A percentile compares a stretch with the other conserved stretches of the same genome.
Conservation (phyloP, 2,888 invertebrate species). For the Syrphus vitripennis region DNA sequence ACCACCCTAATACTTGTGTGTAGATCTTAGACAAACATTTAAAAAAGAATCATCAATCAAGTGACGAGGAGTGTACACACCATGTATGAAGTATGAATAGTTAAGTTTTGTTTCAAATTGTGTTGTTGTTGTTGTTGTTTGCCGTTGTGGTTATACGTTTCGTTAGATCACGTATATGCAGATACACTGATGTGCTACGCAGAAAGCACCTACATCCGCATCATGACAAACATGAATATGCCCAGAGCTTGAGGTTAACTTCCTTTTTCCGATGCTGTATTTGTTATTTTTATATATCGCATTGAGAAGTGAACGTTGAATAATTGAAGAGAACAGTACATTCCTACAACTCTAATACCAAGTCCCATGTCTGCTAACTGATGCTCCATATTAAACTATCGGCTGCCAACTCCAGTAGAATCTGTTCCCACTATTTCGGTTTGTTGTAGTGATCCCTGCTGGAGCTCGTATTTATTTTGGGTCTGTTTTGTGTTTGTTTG, state of each 20-base stretch:
- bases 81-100: neutral
- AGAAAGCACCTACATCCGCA: constrained; percentile 31
- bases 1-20: too few relatives aligned
- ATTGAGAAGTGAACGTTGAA: constrained; percentile 44
- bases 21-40: too few relatives aligned
- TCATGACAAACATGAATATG: constrained; percentile 57
- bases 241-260: constrained; percentile 38
- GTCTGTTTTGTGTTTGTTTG: constrained; percentile 43
- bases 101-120: constrained; percentile 23
- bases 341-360: neutral
- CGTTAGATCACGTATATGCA: constrained; percentile 55
- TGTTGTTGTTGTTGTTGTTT: neutral
- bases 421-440: neutral
- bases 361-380: neutral
- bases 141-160: neutral
- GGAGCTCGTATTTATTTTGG: constrained; percentile 27
- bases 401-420: neutral
- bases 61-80: neutral
- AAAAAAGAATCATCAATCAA: neutral
- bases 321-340: constrained; percentile 36
- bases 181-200: neutral
- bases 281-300: constrained; percentile 30
- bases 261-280: constrained; percentile 54
- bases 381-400: neutral
- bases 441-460: neutral